Percentiles rank a stretch among this genome's conserved stretches.
Conservation (phyloP, 2,113 vertebrate species). For the Callorhinus ursinus region DNA sequence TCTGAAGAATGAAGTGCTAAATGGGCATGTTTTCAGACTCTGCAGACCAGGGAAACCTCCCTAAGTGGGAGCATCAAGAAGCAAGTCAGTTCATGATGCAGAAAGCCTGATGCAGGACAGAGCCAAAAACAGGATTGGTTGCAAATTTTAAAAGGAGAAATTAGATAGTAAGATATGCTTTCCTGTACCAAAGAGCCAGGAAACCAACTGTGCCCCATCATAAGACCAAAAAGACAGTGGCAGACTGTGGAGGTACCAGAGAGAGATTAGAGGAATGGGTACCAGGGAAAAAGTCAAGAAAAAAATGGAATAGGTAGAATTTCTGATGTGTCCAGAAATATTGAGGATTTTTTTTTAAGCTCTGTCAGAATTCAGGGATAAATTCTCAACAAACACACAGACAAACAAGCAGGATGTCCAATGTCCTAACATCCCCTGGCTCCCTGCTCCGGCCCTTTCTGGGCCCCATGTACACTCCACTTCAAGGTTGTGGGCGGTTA, state of each 20-base stretch:
- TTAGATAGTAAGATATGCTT: neutral
- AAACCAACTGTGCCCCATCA: neutral
- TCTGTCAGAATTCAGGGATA: neutral
- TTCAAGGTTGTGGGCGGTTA: neutral
- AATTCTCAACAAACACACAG: neutral
- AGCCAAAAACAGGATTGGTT: neutral
- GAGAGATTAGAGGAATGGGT: neutral
- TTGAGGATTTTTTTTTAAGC: neutral
- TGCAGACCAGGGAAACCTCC: neutral
- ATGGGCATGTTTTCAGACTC: neutral
- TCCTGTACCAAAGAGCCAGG: neutral
- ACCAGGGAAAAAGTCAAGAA: neutral
- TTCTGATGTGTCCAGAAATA: neutral
- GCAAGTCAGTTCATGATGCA: neutral
- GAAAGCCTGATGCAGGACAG: neutral
- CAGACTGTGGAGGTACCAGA: too few relatives aligned
- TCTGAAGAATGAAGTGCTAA: neutral
- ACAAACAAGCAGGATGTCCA: neutral
- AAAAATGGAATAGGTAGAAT: neutral
- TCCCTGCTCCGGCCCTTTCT: neutral
- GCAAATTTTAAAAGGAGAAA: neutral
- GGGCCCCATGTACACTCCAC: neutral
- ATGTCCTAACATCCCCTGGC: neutral
- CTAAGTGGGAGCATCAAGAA: neutral
- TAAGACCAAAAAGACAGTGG: neutral